phyloP scores from a whole-genome alignment of 2,888 invertebrate species.

The Encarsia formosa region DNA sequence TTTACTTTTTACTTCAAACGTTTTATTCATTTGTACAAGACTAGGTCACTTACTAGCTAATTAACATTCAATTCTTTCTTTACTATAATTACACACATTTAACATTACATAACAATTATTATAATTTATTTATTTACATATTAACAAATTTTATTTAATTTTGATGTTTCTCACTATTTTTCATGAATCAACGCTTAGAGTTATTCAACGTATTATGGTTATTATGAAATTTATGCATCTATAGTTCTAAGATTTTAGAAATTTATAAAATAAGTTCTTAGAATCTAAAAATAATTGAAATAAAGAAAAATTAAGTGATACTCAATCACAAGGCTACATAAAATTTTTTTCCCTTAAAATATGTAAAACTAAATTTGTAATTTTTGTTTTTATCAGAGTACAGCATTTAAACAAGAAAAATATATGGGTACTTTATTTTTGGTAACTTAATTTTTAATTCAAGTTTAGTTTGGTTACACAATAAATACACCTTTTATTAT shows the following conservation, averaged over 20 bases:
- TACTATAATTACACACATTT: constrained; percentile 30
- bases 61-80: constrained; percentile 20
- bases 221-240: constrained; percentile 6
- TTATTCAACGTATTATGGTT: no score
- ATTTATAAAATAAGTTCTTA: constrained; percentile 1
- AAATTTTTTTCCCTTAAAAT: no score
- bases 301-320: neutral
- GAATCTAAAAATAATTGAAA: constrained; percentile 2
- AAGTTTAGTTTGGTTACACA: no score
- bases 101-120: constrained; percentile 41
- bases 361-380: neutral
- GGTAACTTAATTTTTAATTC: no score
- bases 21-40: constrained; percentile 48
- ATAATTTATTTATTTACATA: constrained; percentile 49
- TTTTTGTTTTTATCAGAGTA: neutral
- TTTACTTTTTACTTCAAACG: constrained; percentile 36
- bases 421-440: no score
- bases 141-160: constrained; percentile 46
- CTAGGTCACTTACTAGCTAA: constrained; percentile 43
- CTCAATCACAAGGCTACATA: neutral
- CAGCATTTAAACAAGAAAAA: no score
- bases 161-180: constrained; percentile 11
- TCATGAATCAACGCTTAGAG: constrained; percentile 1
- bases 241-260: constrained; percentile 11
- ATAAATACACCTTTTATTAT: no score